These are phyloP conservation scores for Andrena chrysosceles DNA, from an alignment of 2,888 invertebrate genomes.

Conservation along the genomic window DNA sequence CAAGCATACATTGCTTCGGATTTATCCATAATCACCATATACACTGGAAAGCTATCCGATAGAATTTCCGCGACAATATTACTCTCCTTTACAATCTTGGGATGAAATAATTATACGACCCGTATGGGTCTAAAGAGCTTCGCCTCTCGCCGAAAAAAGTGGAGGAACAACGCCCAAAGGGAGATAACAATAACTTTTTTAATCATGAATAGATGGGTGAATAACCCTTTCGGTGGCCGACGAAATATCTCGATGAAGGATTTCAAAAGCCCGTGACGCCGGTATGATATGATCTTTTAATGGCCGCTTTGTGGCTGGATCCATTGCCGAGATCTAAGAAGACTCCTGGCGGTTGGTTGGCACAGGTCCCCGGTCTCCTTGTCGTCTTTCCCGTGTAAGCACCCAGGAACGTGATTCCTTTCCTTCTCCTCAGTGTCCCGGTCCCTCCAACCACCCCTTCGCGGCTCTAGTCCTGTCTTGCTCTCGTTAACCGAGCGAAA, in stretches of 20 bases:
- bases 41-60: no score
- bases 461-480: slow-evolving; percentile 43
- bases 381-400: slow-evolving; percentile 76
- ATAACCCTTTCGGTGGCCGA: slow-evolving; percentile 52
- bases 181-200: slow-evolving; percentile 43
- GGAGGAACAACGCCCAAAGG: background rate
- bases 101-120: no score
- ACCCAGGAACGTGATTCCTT: slow-evolving; percentile 75
- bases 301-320: slow-evolving; percentile 84
- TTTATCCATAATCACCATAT: no score
- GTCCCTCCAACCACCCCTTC: slow-evolving; percentile 44
- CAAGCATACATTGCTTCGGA: no score
- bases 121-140: background rate
- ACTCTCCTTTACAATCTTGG: no score
- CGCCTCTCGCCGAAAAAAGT: background rate
- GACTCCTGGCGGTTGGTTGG: slow-evolving; percentile 73
- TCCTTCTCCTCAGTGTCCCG: slow-evolving; percentile 61
- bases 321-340: slow-evolving; percentile 83
- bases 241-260: slow-evolving; percentile 67
- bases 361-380: slow-evolving; percentile 66
- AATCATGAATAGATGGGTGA: slow-evolving; percentile 41
- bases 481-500: slow-evolving; percentile 76
- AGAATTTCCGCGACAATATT: no score
- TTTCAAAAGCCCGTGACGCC: slow-evolving; percentile 75
- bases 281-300: slow-evolving; percentile 85